phyloP scores from a whole-genome alignment of 2,888 invertebrate genomes.

The Netelia melanura region DNA sequence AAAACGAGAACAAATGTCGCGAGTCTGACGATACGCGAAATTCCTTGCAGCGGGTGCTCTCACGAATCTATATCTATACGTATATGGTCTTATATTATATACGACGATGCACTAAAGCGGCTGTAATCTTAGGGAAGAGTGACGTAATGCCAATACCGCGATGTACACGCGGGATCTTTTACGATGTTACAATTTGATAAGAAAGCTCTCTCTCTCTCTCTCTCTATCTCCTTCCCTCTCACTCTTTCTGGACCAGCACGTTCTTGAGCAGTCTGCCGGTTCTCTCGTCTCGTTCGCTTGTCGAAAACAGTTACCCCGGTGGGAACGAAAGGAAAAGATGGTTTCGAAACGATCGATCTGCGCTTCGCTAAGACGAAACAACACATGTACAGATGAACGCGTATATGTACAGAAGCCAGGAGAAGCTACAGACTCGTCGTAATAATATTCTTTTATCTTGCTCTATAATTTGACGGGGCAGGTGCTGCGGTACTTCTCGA shows the following conservation, averaged over 20 bases:
- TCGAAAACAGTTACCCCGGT: constrained; percentile 52
- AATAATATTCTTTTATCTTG: constrained; percentile 38
- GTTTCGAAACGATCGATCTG: constrained; percentile 35
- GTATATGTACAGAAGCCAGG: background rate
- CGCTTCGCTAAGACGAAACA: constrained; percentile 23
- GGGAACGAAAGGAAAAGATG: constrained; percentile 14
- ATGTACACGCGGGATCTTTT: constrained; percentile 30
- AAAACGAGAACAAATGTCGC: no score
- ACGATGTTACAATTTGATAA: constrained; percentile 55
- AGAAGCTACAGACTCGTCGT: constrained; percentile 28
- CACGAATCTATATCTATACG: background rate
- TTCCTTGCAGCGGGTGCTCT: background rate
- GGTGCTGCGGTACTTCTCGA: constrained; percentile 45
- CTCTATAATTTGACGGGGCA: constrained; percentile 63
- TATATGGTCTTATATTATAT: background rate
- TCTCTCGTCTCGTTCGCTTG: constrained; percentile 24
- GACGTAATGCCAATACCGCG: constrained; percentile 50
- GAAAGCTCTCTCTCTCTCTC: constrained; percentile 22
- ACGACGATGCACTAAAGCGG: background rate
- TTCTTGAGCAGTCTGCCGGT: constrained; percentile 4
- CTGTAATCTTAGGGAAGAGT: constrained; percentile 45
- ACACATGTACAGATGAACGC: background rate
- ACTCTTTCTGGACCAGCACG: background rate
- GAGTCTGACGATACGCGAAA: background rate
- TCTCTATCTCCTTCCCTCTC: background rate